Base-by-base conservation (phyloP, 2,888 invertebrate species). In the Drosophila incognita region DNA sequence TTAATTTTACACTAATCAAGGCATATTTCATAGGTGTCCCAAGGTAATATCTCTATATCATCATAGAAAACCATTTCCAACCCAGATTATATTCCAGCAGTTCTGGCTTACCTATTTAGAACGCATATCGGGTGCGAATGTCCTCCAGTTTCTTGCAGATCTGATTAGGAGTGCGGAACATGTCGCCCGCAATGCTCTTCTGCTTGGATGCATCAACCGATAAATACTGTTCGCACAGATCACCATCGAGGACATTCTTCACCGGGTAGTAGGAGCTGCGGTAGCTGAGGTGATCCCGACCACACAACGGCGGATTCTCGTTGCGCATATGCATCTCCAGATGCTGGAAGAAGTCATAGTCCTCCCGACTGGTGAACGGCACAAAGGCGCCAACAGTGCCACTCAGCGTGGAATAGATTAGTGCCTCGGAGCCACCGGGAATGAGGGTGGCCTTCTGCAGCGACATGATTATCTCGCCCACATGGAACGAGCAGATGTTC, bases 271-370 rank as follows among this genome's bases (percentile, higher is more conserved):
- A 99, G 91, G 98, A 99, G 71, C 99, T 99, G 86, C 99, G 95
- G 93, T 97, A 99, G 0, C 99, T 98, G 35, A 99, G 94, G 93
- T 99, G 99, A 93, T 99, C 99, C 27, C 99, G 94, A 0, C 99
- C 99, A 93, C 99, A 99, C 0, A 99, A 94, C 0, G 99, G 99
- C 0, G 98, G 95, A 93, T 99, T 97, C 93, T 99, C 99, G 78
- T 98, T 97, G 60, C 99, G 94, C 98, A 99, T 98, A 93, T 99
- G 99, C 99, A 99, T 99, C 93, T 99, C 99, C 76, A 99, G 94
- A 94, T 99, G 99, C 92, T 99, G 99, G 94, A 99, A 99, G 93
- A 99, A 99, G 92, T 99, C 99, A 87, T 98, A 99, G 93, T 99
- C 99, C 94, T 99, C 99, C 86, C 98, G 96, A 24, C 98, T 98